Evolutionary conservation across 30 jellyfish, hydroid and myxozoan species (phyloP).

Genomic region (Turritopsis rubra): DNA sequence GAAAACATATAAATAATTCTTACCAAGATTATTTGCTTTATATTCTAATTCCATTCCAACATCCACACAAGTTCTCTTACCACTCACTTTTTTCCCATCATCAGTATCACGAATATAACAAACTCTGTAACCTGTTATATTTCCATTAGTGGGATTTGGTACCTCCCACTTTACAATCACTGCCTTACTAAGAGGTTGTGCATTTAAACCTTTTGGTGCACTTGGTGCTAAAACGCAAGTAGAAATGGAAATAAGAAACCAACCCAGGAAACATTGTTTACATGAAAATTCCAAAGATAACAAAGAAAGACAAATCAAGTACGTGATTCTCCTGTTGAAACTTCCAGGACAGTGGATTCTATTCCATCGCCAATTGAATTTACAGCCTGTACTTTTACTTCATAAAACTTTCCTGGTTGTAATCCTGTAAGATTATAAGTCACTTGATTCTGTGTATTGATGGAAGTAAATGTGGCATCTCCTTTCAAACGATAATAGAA

Average conservation of each 20-base stretch:
- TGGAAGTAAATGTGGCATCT: neutral
- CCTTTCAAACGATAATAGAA: neutral
- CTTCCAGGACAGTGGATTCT: neutral
- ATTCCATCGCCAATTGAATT: neutral
- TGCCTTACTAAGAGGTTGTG: neutral
- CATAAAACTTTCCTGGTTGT: neutral
- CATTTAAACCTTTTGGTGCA: neutral
- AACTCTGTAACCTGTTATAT: neutral
- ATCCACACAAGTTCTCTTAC: neutral
- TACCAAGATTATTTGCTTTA: neutral
- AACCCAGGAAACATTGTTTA: neutral
- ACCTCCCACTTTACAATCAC: neutral
- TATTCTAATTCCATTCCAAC: neutral
- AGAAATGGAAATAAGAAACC: neutral
- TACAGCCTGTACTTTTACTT: neutral
- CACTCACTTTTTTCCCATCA: constrained; percentile 1
- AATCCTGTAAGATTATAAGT: neutral
- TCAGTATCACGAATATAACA: constrained; percentile 4
- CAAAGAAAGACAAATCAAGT: neutral
- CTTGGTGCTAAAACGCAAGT: neutral
- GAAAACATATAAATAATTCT: neutral
- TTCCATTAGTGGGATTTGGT: neutral
- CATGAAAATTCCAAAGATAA: neutral
- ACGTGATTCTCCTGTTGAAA: constrained; percentile 10
- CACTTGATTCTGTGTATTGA: neutral